phyloP scores from a whole-genome alignment of 2,888 invertebrate genomes.

The Drosophila ochracea region DNA sequence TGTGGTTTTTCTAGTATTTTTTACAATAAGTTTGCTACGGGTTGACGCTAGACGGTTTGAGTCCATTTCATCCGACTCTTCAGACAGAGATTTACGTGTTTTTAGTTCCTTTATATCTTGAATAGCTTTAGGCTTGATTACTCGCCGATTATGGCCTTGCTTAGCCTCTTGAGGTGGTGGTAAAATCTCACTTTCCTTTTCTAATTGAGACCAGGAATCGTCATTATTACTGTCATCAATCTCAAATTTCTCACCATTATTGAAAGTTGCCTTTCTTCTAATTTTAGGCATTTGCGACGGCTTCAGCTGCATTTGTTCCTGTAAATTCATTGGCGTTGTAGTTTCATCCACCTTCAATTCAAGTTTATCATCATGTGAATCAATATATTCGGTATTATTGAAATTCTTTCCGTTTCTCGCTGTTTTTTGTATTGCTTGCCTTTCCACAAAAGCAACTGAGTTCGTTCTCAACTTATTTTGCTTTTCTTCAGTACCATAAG shows the following conservation, averaged over 20 bases:
- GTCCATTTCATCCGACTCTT: background rate
- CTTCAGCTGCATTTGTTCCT: background rate
- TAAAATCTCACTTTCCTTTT: background rate
- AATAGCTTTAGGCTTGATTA: background rate
- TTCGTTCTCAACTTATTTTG: background rate
- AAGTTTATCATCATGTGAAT: background rate
- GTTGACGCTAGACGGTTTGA: background rate
- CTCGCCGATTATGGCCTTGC: no score
- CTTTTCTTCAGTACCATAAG: constrained; percentile 8
- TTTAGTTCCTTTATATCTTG: background rate
- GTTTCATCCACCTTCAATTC: background rate
- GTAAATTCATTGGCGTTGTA: background rate
- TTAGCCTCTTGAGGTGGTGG: background rate
- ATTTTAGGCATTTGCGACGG: background rate
- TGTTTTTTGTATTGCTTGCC: background rate
- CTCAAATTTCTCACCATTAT: background rate
- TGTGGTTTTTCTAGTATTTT: background rate
- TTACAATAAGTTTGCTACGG: background rate
- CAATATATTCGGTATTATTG: no score
- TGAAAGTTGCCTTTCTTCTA: background rate
- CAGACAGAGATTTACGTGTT: background rate
- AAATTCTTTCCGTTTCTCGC: background rate
- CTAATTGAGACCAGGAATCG: constrained; percentile 14
- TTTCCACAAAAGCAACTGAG: background rate
- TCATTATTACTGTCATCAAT: background rate